Evolutionary conservation across 2,113 vertebrate genomes (phyloP), one percentile per base, ranked within the genome.

Genomic region (Oncorhynchus gorbuscha): DNA sequence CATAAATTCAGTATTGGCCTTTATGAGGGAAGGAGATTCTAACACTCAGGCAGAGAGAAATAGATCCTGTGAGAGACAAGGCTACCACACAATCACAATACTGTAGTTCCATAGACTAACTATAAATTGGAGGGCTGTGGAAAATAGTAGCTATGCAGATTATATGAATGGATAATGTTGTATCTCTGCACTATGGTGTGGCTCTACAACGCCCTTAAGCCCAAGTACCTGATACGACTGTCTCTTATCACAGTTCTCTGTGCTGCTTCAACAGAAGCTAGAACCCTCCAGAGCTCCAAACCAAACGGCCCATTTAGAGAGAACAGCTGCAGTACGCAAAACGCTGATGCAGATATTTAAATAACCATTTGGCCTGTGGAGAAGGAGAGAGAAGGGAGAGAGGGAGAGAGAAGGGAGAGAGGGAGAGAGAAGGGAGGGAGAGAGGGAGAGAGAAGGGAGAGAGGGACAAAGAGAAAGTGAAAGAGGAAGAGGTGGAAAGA

Each of bases 271-370:
- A 32, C 30, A 65, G 12, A 9, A 28, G 5, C 11, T 16, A 62
- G n/a, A 62, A 24, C 59, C 24, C 59, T 62, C 7, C 7, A 20
- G 7, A 9, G 16, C 16, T 65, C 30, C 73, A 49, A 6, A 12
- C 16, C 7, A 18, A 73, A 55, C 70, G 58, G 4, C 71, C 69
- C 79, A 28, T 75, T 39, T 73, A 75, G 81, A 71, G 76, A 79
- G 64, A 81, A 81, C 85, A 87, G 85, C 69, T 71, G 69, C 39
- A 71, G 13, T 9, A 69, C 71, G 80, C 77, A 73, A 84, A 75
- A 81, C 85, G 81, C 81, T 82, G 87, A 81, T 73, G 81, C 80
- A 80, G 75, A 74, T 81, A 86, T 90, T 90, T 86, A 89, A 89
- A 79, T 87, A 83, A 83, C 86, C 79, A 82, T 88, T 87, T 87